Base-by-base conservation (phyloP, 2,888 invertebrate species). In the Tenthredo livida region DNA sequence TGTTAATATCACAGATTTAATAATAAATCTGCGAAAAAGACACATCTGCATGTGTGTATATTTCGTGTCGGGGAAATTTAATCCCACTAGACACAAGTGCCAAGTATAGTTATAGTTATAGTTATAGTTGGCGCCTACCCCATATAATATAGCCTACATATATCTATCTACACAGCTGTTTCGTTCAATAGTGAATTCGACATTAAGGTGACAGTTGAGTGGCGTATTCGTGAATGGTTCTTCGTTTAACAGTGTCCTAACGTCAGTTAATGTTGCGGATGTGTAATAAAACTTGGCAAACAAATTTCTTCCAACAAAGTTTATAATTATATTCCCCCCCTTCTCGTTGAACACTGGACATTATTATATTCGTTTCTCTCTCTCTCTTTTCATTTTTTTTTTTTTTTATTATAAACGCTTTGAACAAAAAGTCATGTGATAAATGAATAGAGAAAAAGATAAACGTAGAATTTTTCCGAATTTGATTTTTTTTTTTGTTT, bases 131-230 rank as follows among this genome's bases (percentile, higher is more conserved):
- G n/a, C 61, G 61, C 25, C 10, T 61, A 21, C 10, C 21, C 61
- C 10, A n/a, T 10, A n/a, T 10, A 10, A 25, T 25, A 61, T 12
- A 25, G 2, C 9, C 12, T 61, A 25, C n/a, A n/a, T 21, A 61
- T 21, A 61, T 21, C 25, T 21, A 61, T 21, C 17, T 25, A 25
- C 61, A 61, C 25, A 61, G 25, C 61, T 61, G 61, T 61, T 25
- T 61, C 25, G 61, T 61, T 61, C 25, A 25, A 61, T 61, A 61
- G 61, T 61, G 61, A 61, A 61, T 54, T 54, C 54, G 54, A 54
- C 54, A 54, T 54, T 29, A 67, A 70, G 29, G 47, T 75, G 75
- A 75, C 75, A 75, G 40, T 40, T 43, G 40, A 75, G 75, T 72
- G 72, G 40, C 72, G 47, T 75, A 21, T 70, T 70, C 12, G 61